Evolutionary conservation across 2,113 vertebrate genomes (phyloP).

Genomic region (Hypanus sabinus): DNA sequence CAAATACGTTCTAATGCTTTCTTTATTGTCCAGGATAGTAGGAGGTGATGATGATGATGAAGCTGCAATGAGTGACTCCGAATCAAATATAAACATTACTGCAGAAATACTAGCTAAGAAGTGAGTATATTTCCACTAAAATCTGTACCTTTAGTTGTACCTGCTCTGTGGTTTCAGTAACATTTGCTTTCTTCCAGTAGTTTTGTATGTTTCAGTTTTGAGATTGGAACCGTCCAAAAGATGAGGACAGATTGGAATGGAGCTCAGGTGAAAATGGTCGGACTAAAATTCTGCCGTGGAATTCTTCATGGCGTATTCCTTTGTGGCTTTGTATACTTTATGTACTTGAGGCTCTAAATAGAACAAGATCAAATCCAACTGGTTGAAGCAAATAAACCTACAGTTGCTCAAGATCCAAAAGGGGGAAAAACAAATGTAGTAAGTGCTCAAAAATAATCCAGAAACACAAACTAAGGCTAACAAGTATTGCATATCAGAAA

Average conservation of each 20-base stretch:
- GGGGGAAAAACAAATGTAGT: too few species aligned
- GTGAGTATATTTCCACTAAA: constrained; percentile 61
- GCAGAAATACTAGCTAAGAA: constrained; percentile 79
- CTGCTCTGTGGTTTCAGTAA: not conserved
- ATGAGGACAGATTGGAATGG: too few species aligned
- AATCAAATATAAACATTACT: constrained; percentile 61
- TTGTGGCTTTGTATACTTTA: not conserved
- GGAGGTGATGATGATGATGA: constrained; percentile 79
- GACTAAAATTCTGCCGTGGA: too few species aligned
- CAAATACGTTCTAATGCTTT: constrained; percentile 41
- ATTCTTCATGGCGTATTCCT: not conserved
- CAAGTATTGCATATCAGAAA: too few species aligned
- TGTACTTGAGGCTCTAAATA: not conserved
- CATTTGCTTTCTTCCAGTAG: not conserved
- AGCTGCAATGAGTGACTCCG: constrained; percentile 78
- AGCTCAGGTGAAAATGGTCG: not conserved
- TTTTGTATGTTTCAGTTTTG: not conserved
- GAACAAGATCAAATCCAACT: not conserved
- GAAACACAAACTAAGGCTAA: too few species aligned
- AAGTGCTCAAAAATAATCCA: too few species aligned
- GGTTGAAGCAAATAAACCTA: too few species aligned
- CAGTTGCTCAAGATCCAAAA: too few species aligned
- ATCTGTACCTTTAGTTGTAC: not conserved
- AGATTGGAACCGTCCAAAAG: not conserved
- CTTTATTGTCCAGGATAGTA: constrained; percentile 63